Percentiles rank a stretch among this genome's conserved stretches.
Evolutionary conservation across 2,888 invertebrate genomes (phyloP).

Genomic region (Ormyrus nitidulus): DNA sequence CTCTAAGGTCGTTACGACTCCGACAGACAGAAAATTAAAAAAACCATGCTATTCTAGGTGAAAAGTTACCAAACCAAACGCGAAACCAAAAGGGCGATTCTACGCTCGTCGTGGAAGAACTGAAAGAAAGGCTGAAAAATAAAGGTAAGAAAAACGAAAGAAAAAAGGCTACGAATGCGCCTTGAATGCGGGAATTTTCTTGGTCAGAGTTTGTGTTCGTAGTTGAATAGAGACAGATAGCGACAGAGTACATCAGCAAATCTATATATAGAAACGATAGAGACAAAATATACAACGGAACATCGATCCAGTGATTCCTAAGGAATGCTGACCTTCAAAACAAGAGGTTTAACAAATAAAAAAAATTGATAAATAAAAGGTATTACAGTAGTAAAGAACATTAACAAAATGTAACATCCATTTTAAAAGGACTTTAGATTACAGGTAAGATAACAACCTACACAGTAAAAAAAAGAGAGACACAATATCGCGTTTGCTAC

Average conservation of each 20-base stretch:
- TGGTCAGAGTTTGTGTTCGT: constrained; percentile 43
- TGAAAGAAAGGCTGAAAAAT: not conserved
- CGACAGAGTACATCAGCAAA: constrained; percentile 53
- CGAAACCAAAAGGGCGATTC: not conserved
- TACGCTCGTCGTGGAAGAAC: not conserved
- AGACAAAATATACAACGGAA: constrained; percentile 51
- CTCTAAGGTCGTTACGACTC: constrained; percentile 5
- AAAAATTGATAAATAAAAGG: constrained; percentile 52
- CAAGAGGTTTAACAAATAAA: constrained; percentile 39
- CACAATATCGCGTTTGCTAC: constrained; percentile 68
- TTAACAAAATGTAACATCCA: constrained; percentile 51
- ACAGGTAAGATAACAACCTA: constrained; percentile 59
- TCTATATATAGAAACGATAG: constrained; percentile 53
- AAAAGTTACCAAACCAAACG: constrained; percentile 10
- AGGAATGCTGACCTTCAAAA: constrained; percentile 58
- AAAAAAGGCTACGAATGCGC: not conserved
- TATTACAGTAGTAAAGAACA: constrained; percentile 54
- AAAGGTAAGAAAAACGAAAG: not conserved
- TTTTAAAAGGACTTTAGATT: constrained; percentile 49
- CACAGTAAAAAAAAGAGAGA: constrained; percentile 58
- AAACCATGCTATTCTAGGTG: constrained; percentile 38
- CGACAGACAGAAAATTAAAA: constrained; percentile 7
- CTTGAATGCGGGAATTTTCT: constrained; percentile 47
- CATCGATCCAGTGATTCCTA: constrained; percentile 61
- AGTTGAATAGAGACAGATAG: constrained; percentile 50